Evolutionary conservation across 64 coral and sea anemone genomes (phyloP).

Genomic region (Acropora yongei): DNA sequence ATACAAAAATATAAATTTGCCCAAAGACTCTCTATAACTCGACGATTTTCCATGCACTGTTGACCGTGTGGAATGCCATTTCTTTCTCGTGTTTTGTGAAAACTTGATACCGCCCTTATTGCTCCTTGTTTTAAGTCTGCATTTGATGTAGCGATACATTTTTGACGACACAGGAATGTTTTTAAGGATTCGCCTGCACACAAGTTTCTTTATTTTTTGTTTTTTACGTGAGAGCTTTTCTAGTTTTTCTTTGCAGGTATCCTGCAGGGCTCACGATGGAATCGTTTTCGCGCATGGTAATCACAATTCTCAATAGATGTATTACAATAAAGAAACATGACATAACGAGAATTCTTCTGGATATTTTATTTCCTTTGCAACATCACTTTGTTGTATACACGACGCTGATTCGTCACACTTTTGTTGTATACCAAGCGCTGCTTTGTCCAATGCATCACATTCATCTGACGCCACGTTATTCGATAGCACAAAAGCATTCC

Average conservation of each 20-base stretch:
- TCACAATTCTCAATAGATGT: neutral
- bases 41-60: too few relatives aligned
- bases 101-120: too few relatives aligned
- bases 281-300: neutral
- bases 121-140: too few relatives aligned
- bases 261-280: neutral
- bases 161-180: too few relatives aligned
- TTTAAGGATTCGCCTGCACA: too few relatives aligned
- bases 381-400: neutral
- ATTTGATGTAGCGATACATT: too few relatives aligned
- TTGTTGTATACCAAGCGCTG: neutral
- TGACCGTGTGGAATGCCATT: too few relatives aligned
- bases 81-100: too few relatives aligned
- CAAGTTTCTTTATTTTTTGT: too few relatives aligned
- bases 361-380: constrained; percentile 3
- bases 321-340: neutral
- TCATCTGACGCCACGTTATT: neutral
- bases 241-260: neutral
- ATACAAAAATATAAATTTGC: too few relatives aligned
- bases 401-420: neutral
- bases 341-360: neutral
- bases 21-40: too few relatives aligned
- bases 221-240: neutral
- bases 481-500: neutral
- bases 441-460: neutral